Base-by-base conservation (phyloP, 1,140 invertebrate species). In the Zeugodacus cucurbitae region DNA sequence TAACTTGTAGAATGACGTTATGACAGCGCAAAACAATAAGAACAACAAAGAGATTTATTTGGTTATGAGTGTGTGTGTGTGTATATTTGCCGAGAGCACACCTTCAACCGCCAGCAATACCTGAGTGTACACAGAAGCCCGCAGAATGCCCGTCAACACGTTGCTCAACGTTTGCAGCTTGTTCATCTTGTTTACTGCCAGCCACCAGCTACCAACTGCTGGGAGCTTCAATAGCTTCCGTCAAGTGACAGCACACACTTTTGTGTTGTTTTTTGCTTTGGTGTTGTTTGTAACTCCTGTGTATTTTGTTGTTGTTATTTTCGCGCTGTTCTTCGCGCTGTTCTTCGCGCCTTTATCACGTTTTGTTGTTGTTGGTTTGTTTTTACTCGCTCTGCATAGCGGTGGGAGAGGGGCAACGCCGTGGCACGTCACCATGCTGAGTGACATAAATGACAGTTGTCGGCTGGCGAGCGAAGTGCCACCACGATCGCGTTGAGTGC, bases 381-480 rank as follows among this genome's bases (percentile, higher is more conserved):
- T 70, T 70, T 70, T 37, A 17, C 64, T 14, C 20, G 44, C 37
- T 5, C 8, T n/a, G 37, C 20, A 29, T 22, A n/a, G 37, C 5
- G 20, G 70, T n/a, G 29, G 29, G 5, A 41, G 70, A 34, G 26
- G 5, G 20, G 29, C 67, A 29, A 32, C 34, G 37, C 14, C 37
- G 37, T 22, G 37, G 17, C 37, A 74, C 70, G 37, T 74, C 70
- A 74, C 34, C 37, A 11, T 41, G 70, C 7, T 74, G 70, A 74
- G 70, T 74, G 70, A 74, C 70, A 74, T 74, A 41, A 74, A 41
- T 74, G 70, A 74, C 70, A 74, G 70, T 74, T 41, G 32, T 74
- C 34, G 70, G 34, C 37, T 26, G 8, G 70, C 70, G 4, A 34
- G 14, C 34, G 32, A 41, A 22, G 32, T 17, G 10, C 26, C 64